Conservation (phyloP, 2,888 invertebrate species). For the Allacma fusca region DNA sequence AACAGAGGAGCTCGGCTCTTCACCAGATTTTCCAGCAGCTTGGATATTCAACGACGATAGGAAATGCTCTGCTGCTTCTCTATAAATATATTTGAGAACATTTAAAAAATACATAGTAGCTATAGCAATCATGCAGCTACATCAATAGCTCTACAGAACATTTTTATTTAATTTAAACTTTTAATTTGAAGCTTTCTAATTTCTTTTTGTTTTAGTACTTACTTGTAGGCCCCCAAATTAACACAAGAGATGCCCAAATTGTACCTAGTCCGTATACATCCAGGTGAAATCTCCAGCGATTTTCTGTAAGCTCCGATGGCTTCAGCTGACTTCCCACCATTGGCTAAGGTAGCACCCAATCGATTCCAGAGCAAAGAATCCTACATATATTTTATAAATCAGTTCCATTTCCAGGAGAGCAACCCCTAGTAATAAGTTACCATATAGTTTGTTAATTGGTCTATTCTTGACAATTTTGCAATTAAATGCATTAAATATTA, state of each 20-base stretch:
- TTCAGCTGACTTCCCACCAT: slow-evolving; percentile 92
- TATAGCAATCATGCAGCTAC: no score
- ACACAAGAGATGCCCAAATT: slow-evolving; percentile 98
- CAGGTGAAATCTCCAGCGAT: slow-evolving; percentile 89
- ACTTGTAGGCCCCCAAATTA: slow-evolving; percentile 88
- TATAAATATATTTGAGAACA: slow-evolving; percentile 64
- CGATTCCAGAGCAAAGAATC: slow-evolving; percentile 97
- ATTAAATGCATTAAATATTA: no score
- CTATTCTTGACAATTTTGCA: background rate
- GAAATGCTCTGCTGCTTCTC: slow-evolving; percentile 95
- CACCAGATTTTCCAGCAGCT: slow-evolving; percentile 73
- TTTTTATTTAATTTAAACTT: no score
- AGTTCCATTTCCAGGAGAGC: slow-evolving; percentile 20
- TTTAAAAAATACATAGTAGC: background rate
- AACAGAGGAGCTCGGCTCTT: background rate
- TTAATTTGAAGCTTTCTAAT: no score
- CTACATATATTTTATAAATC: slow-evolving; percentile 64
- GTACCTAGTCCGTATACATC: slow-evolving; percentile 94
- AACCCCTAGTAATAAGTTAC: slow-evolving; percentile 19
- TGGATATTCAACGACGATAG: slow-evolving; percentile 92
- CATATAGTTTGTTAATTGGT: background rate
- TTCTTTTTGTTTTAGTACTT: no score
- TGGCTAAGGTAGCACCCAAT: slow-evolving; percentile 95
- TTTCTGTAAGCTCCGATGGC: slow-evolving; percentile 95
- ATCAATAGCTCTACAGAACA: no score